A percentile compares a stretch with the other conserved stretches of the same genome.
These are phyloP conservation scores for Drosophila percnosoma DNA, from an alignment of 2,888 invertebrate genomes.

Conservation along the genomic window DNA sequence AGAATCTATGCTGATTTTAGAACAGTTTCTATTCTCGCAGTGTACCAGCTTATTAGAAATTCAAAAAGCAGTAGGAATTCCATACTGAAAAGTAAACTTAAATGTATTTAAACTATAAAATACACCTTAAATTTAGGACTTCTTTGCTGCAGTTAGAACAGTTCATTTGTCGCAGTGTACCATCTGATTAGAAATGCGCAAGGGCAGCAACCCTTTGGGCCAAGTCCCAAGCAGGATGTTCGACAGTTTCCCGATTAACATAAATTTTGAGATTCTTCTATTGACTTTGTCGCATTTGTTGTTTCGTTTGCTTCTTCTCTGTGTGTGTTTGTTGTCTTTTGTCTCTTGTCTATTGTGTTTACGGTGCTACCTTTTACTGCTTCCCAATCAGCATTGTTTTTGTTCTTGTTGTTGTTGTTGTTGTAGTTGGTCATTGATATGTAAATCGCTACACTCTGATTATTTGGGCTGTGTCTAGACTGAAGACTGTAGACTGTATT, in stretches of 20 bases:
- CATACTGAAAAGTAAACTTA: not conserved
- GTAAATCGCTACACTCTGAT: constrained; percentile 45
- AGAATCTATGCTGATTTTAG: not conserved
- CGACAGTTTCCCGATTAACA: constrained; percentile 53
- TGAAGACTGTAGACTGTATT: not conserved
- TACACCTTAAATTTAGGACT: not conserved
- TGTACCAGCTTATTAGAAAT: constrained; percentile 29
- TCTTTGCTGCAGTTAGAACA: not conserved
- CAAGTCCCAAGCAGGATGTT: constrained; percentile 49
- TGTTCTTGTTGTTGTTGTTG: constrained; percentile 1
- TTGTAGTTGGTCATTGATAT: constrained; percentile 52
- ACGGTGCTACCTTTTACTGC: not conserved
- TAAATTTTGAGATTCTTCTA: constrained; percentile 46
- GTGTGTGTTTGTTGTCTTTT: constrained; percentile 29
- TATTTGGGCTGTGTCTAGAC: constrained; percentile 12
- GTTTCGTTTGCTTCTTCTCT: constrained; percentile 14
- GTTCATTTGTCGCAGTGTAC: constrained; percentile 2
- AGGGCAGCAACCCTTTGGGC: constrained; percentile 45
- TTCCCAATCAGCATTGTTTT: constrained; percentile 56
- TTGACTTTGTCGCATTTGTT: constrained; percentile 43
- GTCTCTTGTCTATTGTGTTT: constrained; percentile 24
- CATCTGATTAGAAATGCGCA: constrained; percentile 4
- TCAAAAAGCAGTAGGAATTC: constrained; percentile 14
- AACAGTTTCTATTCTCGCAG: not conserved
- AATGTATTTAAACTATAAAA: not conserved